Base-by-base conservation (phyloP, 1,140 invertebrate genomes). In the Choristoneura fumiferana region DNA sequence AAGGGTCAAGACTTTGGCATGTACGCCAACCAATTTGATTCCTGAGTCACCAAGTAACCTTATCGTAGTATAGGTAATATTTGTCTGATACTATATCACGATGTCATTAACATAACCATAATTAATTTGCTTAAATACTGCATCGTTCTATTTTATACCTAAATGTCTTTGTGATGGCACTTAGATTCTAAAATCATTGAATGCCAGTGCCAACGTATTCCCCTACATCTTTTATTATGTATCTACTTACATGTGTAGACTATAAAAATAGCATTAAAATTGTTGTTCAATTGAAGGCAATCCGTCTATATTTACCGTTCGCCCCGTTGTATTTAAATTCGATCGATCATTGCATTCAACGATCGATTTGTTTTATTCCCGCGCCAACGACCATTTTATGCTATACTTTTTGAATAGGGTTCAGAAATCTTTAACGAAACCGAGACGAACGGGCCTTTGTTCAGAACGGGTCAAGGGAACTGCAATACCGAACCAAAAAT, bases 241-340 rank as follows among this genome's bases (percentile, higher is more conserved):
- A n/a, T n/a, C n/a, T n/a, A n/a, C n/a, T n/a, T 29, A 29, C 22
- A 3, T 49, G 43, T 49, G 17, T 49, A 49, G 43, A 49, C 43
- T 49, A 22, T 22, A 49, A n/a, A 49, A 49, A 49, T 49, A 49
- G 10, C 17, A 22, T 10, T 49, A 22, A 12, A 49, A 33, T 29
- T 29, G n/a, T 49, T 22, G 43, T 33, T 49, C 43, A 49, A 49
- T 49, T 49, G 43, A 69, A 67, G 52, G 52, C 38, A 57, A 54
- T 62, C 22, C 14, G 29, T 40, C 39, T 63, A 60, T 71, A 60
- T 71, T 57, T 63, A 67, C 18, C 60, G 17, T 63, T 68, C 57
- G 43, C 43, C 43, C n/a, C 12, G 43, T 29, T 49, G 43, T 17
- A 49, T 33, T 49, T 22, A 49, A 22, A 49, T 49, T 49, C 43